phyloP scores from a whole-genome alignment of 1,140 invertebrate species.

The Microvelia longipes region DNA sequence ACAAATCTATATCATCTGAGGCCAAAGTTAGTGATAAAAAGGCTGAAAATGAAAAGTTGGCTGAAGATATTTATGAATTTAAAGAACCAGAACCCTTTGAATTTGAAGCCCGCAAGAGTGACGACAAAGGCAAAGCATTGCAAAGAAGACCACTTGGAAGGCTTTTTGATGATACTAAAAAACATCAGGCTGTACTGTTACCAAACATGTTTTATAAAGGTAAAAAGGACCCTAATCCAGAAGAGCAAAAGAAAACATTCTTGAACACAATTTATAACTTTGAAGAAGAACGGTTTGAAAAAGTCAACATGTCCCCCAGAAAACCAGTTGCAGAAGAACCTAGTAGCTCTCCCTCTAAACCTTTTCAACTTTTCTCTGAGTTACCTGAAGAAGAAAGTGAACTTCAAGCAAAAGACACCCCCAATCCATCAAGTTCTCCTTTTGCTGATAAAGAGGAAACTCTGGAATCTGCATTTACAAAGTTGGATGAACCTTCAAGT shows the following conservation, averaged over 20 bases:
- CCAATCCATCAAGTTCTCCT: constrained; percentile 31
- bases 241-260: background rate
- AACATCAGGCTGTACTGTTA: background rate
- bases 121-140: constrained; percentile 10
- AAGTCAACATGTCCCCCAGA: constrained; percentile 12
- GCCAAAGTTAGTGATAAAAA: constrained; percentile 4
- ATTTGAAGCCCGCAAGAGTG: constrained; percentile 14
- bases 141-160: background rate
- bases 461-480: background rate
- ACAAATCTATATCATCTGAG: constrained; percentile 1
- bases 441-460: constrained; percentile 19
- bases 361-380: constrained; percentile 3
- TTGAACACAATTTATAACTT: constrained; percentile 4
- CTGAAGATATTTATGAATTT: constrained; percentile 69
- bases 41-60: constrained; percentile 8
- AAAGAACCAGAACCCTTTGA: constrained; percentile 40
- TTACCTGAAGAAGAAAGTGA: constrained; percentile 11
- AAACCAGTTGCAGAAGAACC: constrained; percentile 4
- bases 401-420: constrained; percentile 25
- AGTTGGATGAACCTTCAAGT: background rate
- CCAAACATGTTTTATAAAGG: background rate
- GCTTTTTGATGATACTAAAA: constrained; percentile 8
- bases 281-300: constrained; percentile 15
- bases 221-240: background rate
- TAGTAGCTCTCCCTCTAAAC: background rate